These are phyloP conservation scores for Tyto alba DNA, from an alignment of 2,113 vertebrate species.

Conservation along the genomic window DNA sequence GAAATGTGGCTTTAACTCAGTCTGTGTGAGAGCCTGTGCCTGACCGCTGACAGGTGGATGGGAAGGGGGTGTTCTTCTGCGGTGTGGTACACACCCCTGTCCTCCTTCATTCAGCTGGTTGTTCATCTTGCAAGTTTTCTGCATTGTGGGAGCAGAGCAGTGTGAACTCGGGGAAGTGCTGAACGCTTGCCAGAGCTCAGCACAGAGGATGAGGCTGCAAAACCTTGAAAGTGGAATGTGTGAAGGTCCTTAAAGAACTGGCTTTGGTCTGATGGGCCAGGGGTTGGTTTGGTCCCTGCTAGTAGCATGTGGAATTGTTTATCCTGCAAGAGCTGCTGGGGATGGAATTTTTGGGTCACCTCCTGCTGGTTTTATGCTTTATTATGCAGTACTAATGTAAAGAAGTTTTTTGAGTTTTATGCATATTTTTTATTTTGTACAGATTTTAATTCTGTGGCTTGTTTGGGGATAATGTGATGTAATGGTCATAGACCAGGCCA, in stretches of 20 bases:
- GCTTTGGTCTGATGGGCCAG: not conserved
- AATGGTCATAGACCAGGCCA: conserved; percentile 53
- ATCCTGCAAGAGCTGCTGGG: not conserved
- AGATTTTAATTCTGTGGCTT: conserved; percentile 61
- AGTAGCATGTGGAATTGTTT: not conserved
- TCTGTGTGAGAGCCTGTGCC: not conserved
- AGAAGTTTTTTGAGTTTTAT: conserved; percentile 38
- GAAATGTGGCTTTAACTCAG: not conserved
- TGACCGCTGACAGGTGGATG: not conserved
- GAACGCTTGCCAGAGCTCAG: not conserved
- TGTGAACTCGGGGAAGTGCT: not conserved
- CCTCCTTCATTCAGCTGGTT: not conserved
- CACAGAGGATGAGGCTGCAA: not conserved
- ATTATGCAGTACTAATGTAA: conserved; percentile 60
- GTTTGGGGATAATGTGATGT: conserved; percentile 61
- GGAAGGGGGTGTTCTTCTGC: not conserved
- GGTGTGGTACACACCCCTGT: too few species aligned
- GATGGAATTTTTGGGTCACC: conserved; percentile 4
- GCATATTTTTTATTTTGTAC: conserved; percentile 64
- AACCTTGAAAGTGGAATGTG: not conserved
- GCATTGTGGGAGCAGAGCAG: not conserved
- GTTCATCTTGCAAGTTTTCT: not conserved
- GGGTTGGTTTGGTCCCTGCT: not conserved
- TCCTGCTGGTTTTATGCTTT: conserved; percentile 42
- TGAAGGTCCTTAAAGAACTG: not conserved